Evolutionary conservation across 64 coral and sea anemone genomes (phyloP), one percentile per base, ranked within the genome.

Genomic region (Stichodactyla helianthus): DNA sequence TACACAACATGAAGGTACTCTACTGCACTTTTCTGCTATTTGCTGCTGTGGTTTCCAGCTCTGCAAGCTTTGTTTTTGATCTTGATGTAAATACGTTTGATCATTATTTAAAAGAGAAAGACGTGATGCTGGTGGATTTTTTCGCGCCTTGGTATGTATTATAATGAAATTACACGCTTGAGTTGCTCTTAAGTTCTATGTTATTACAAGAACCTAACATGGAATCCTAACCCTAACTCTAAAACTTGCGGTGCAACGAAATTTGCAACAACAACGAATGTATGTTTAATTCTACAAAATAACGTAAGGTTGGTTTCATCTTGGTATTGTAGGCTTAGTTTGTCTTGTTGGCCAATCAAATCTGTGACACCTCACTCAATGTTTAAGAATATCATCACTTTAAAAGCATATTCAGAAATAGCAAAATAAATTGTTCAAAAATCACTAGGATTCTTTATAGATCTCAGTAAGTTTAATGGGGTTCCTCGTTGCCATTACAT

Each of bases 61-160:
- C 19, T 63, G 83, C 53, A 84, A 84, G 59, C 16, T 84, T 58
- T 87, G 94, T 97, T 23, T 97, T 84, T 23, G 79, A 88, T 13
- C 86, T 97, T 6, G 91, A 97, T 52, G 91, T 85, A 17, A 87
- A 16, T 8, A 87, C 92, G 57, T 97, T 97, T 23, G 94, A 89
- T 6, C 52, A 85, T 4, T 88, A 93, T 59, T 28, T 93, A 11
- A 85, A 80, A 9, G 94, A 97, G 44, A 97, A 97, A 59, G 91
- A 97, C 77, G 56, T 97, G 2, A 97, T 97, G 94, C 81, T 97
- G 52, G 94, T 97, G 16, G 94, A 97, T 17, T 97, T 97, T 62
- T 97, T 83, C 85, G 85, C 94, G 7, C 94, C 94, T 2, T 97
- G 94, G 94, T 97, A 78, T 78, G 94, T 93, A 10, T 68, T 50